Percentiles rank a stretch among this genome's conserved stretches.
phyloP scores from a whole-genome alignment of 2,888 invertebrate genomes.

The Ormyrus thymus region DNA sequence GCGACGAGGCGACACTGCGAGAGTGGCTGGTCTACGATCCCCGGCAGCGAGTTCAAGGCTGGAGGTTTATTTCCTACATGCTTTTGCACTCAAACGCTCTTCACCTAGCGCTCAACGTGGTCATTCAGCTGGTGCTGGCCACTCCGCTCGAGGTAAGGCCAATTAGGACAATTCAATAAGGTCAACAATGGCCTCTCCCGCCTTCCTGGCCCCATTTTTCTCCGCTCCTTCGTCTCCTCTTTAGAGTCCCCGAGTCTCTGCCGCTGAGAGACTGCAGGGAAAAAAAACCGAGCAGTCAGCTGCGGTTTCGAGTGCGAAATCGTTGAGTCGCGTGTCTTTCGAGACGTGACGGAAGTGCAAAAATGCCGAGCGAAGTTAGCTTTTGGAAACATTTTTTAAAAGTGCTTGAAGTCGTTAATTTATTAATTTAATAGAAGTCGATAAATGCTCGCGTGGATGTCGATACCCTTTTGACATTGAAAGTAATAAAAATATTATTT shows the following conservation, averaged over 20 bases:
- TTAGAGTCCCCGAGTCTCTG: too few relatives aligned
- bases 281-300: too few relatives aligned
- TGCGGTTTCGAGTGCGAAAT: not conserved
- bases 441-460: too few relatives aligned
- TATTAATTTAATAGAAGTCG: too few relatives aligned
- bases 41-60: slow-evolving; percentile 81
- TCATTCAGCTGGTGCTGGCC: slow-evolving; percentile 79
- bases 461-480: too few relatives aligned
- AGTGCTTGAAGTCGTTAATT: not conserved
- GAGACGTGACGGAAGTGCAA: too few relatives aligned
- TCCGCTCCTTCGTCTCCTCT: not conserved
- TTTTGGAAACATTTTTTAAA: not conserved
- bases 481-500: too few relatives aligned
- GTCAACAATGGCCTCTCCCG: slow-evolving; percentile 32
- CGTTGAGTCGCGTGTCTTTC: not conserved
- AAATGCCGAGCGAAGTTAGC: too few relatives aligned
- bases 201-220: not conserved
- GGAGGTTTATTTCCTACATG: slow-evolving; percentile 89
- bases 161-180: slow-evolving; percentile 58
- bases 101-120: slow-evolving; percentile 86
- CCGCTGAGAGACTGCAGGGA: too few relatives aligned
- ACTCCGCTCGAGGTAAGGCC: slow-evolving; percentile 71
- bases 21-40: slow-evolving; percentile 79
- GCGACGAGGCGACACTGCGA: slow-evolving; percentile 68
- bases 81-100: slow-evolving; percentile 85